Evolutionary conservation across 1,140 invertebrate species (phyloP).

Genomic region (Aethina tumida): DNA sequence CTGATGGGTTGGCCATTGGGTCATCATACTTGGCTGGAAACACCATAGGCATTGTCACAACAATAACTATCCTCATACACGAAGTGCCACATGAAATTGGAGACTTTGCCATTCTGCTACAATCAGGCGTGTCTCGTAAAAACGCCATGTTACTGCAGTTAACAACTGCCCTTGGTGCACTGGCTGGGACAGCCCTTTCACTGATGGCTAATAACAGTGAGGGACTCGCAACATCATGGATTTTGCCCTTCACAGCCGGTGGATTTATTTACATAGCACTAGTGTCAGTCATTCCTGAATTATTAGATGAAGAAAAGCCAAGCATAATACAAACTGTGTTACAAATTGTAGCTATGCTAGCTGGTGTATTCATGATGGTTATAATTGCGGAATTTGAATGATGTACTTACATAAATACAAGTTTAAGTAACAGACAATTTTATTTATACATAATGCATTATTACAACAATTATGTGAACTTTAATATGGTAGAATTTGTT

Average conservation of each 20-base stretch:
- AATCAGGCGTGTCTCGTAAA: slow-evolving; percentile 80
- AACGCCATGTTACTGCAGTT: slow-evolving; percentile 91
- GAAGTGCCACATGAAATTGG: slow-evolving; percentile 98
- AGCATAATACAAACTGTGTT: slow-evolving; percentile 76
- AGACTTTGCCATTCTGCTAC: slow-evolving; percentile 94
- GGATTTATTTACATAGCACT: slow-evolving; percentile 98
- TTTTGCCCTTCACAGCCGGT: slow-evolving; percentile 93
- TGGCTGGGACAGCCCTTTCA: slow-evolving; percentile 77
- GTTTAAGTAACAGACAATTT: no score
- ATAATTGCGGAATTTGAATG: slow-evolving; percentile 80
- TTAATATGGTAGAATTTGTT: no score
- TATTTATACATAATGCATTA: no score
- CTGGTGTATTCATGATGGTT: slow-evolving; percentile 88
- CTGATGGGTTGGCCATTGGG: slow-evolving; percentile 93
- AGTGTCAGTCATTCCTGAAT: slow-evolving; percentile 91
- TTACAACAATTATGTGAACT: no score
- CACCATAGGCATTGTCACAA: slow-evolving; percentile 76
- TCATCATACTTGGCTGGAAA: slow-evolving; percentile 90
- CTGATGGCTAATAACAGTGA: slow-evolving; percentile 63
- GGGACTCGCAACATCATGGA: slow-evolving; percentile 71
- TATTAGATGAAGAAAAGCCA: slow-evolving; percentile 64
- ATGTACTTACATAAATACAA: no score
- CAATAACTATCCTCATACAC: slow-evolving; percentile 87
- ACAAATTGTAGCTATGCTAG: slow-evolving; percentile 73
- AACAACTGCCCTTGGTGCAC: slow-evolving; percentile 86